Evolutionary conservation across 2,113 vertebrate species (phyloP).

Genomic region (Pelodiscus sinensis): DNA sequence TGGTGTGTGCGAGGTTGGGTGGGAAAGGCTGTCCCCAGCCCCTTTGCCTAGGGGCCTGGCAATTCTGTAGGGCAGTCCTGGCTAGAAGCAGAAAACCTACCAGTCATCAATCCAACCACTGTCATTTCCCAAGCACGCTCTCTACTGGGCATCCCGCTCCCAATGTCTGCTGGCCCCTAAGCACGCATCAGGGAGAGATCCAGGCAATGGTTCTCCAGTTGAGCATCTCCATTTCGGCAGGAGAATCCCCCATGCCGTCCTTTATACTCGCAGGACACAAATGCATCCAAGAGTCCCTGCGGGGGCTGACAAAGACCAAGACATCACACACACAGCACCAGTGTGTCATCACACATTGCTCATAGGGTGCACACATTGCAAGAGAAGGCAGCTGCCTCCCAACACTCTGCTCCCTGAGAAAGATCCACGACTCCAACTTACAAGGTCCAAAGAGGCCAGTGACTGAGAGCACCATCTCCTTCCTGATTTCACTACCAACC

Average conservation of each 20-base stretch:
- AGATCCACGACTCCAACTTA: neutral
- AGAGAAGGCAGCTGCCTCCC: neutral
- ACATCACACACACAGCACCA: accelerated
- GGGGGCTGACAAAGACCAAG: neutral
- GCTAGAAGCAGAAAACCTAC: neutral
- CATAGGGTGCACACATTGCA: accelerated
- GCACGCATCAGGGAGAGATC: neutral
- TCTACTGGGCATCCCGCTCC: accelerated
- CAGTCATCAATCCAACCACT: neutral
- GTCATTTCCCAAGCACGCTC: accelerated
- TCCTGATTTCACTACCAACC: neutral
- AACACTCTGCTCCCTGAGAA: neutral
- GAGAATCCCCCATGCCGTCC: neutral
- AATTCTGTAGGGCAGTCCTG: no score
- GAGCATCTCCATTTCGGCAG: neutral
- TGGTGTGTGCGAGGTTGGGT: no score
- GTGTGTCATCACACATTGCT: accelerated
- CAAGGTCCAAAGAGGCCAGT: accelerated
- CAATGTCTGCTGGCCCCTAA: neutral
- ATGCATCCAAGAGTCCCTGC: neutral
- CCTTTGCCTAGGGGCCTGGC: no score
- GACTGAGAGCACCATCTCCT: neutral
- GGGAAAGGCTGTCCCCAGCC: no score
- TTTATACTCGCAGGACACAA: neutral
- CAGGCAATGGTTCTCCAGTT: neutral